These are phyloP conservation scores for Elmis aenea DNA, from an alignment of 2,888 invertebrate genomes.

Conservation along the genomic window DNA sequence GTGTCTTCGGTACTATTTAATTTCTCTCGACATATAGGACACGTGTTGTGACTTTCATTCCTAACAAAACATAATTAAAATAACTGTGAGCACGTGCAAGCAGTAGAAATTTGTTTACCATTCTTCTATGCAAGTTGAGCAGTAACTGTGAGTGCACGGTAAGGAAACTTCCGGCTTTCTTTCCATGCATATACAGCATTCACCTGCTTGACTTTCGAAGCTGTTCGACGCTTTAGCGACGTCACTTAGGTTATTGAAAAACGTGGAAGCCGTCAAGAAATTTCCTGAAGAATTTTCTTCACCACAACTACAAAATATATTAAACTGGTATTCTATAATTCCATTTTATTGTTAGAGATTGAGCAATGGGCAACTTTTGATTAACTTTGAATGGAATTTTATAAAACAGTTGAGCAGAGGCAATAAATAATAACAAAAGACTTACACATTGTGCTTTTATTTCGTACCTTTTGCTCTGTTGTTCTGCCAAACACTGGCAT, in stretches of 20 bases:
- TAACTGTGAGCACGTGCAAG: background rate
- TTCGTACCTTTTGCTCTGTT: constrained; percentile 34
- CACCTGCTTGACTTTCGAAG: too few species aligned
- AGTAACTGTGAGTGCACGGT: constrained; percentile 67
- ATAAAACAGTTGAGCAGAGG: too few species aligned
- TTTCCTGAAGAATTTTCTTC: background rate
- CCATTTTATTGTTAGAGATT: too few species aligned
- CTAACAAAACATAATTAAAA: too few species aligned
- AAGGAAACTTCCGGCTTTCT: constrained; percentile 62
- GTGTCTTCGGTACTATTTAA: constrained; percentile 60
- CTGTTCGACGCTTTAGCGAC: constrained; percentile 14
- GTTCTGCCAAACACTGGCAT: constrained; percentile 44
- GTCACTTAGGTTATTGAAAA: constrained; percentile 42
- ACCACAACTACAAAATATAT: constrained; percentile 2
- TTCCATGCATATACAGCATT: constrained; percentile 71
- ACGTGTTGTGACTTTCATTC: constrained; percentile 64
- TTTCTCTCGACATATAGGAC: constrained; percentile 63
- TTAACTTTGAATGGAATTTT: too few species aligned
- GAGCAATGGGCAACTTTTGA: too few species aligned
- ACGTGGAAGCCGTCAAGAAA: constrained; percentile 36
- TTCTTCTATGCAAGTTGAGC: constrained; percentile 65
- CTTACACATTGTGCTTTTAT: background rate
- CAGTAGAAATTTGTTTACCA: constrained; percentile 50
- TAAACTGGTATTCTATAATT: background rate
- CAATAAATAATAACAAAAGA: too few species aligned